These are phyloP conservation scores for Venustaconcha ellipsiformis DNA, from an alignment of 1,140 invertebrate genomes.

Conservation along the genomic window DNA sequence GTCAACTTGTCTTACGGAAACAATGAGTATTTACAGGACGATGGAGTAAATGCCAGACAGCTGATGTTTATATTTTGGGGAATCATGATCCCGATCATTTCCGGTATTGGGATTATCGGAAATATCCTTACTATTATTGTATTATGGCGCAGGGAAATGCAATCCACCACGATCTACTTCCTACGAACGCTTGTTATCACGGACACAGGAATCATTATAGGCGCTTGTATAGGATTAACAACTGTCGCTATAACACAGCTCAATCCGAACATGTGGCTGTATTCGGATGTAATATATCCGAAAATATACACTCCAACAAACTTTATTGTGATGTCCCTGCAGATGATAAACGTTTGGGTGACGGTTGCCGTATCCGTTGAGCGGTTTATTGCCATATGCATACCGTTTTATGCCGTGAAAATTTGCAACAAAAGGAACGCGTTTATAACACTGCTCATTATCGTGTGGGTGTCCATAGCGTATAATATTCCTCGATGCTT, in stretches of 20 bases:
- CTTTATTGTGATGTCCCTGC: slow-evolving; percentile 62
- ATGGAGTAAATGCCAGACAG: slow-evolving; percentile 19
- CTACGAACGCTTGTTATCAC: slow-evolving; percentile 61
- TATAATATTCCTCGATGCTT: slow-evolving; percentile 65
- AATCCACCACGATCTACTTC: slow-evolving; percentile 64
- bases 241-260: slow-evolving; percentile 39
- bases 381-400: slow-evolving; percentile 64
- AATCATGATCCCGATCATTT: slow-evolving; percentile 56
- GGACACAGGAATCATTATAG: slow-evolving; percentile 75
- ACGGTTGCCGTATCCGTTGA: slow-evolving; percentile 66
- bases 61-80: slow-evolving; percentile 59
- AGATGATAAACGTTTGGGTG: slow-evolving; percentile 65
- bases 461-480: slow-evolving; percentile 47
- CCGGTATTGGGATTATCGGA: slow-evolving; percentile 58
- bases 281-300: slow-evolving; percentile 57
- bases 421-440: slow-evolving; percentile 54
- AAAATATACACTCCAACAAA: slow-evolving; percentile 53
- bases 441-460: slow-evolving; percentile 43
- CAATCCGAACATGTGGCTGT: slow-evolving; percentile 75
- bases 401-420: slow-evolving; percentile 56
- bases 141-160: slow-evolving; percentile 60
- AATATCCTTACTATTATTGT: slow-evolving; percentile 66
- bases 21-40: slow-evolving; percentile 40
- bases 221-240: slow-evolving; percentile 74
- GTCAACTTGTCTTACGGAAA: slow-evolving; percentile 55